Percentiles rank a stretch among this genome's conserved stretches.
Evolutionary conservation across 2,797 vertebrate genomes (phyloP).

Genomic region (Sebastes wilsoni): DNA sequence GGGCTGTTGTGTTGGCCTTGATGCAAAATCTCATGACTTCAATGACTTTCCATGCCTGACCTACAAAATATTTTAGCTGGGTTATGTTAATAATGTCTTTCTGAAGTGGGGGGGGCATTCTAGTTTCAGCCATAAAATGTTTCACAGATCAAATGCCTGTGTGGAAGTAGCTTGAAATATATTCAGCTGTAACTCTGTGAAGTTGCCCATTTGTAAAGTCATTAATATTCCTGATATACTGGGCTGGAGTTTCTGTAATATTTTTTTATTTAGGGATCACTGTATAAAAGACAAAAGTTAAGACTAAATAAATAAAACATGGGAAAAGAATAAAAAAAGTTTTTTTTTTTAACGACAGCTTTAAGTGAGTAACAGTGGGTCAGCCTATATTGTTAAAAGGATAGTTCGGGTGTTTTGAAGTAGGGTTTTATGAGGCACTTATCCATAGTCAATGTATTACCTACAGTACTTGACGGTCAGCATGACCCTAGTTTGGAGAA

Average conservation of each 20-base stretch:
- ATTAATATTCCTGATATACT: not conserved
- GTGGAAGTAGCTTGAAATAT: not conserved
- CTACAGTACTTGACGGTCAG: not conserved
- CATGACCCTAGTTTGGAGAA: not conserved
- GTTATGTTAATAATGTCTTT: constrained; percentile 5
- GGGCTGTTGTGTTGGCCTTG: not conserved
- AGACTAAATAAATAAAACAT: too few relatives aligned
- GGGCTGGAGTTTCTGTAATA: not conserved
- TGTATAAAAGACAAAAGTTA: too few relatives aligned
- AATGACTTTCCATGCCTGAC: constrained; percentile 26
- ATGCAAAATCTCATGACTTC: constrained; percentile 25
- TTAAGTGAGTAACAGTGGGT: not conserved
- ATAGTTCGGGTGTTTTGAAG: not conserved
- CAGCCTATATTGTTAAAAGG: not conserved
- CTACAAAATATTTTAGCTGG: constrained; percentile 13
- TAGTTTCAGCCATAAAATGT: not conserved
- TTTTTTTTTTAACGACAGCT: not conserved
- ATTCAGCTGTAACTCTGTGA: not conserved
- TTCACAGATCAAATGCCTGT: constrained; percentile 6
- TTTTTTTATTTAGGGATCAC: not conserved
- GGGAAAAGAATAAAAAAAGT: too few relatives aligned
- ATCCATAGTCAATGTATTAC: not conserved
- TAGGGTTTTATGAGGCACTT: not conserved
- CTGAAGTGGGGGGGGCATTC: not conserved
- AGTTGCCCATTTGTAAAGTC: not conserved